Evolutionary conservation across 1,140 invertebrate genomes (phyloP), one percentile per base, ranked within the genome.

Genomic region (Caenorhabditis briggsae): DNA sequence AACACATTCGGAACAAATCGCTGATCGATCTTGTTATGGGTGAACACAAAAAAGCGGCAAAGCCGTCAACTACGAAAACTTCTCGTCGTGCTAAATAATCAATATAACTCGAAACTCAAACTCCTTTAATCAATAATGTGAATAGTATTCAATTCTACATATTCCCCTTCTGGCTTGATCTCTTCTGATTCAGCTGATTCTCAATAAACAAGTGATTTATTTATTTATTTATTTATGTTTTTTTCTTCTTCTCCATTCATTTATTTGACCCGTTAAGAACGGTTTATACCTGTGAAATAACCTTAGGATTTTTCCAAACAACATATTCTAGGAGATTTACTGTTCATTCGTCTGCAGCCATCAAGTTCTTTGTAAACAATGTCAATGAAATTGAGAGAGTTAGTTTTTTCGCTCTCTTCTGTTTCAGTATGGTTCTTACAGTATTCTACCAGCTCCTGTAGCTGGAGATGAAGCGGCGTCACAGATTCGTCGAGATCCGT

Each of bases 401-500:
- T 23, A 78, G 70, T 70, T 20, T 18, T n/a, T 65, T 25, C 25
- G 8, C n/a, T 9, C 2, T 6, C 11, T 70, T 12, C 14, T 46
- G 11, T 9, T 46, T 12, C 8, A 43, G 33, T 33, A 33, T 7
- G 8, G 9, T 25, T 18, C 16, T 87, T 87, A 53, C 55, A 87
- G 86, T 33, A 43, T 88, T 14, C 48, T 88, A 11, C 88, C 88
- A 18, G 64, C 88, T 53, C 88, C 88, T 5, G 84, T 82, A 5
- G 85, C 82, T 5, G 84, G 64, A 23, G 55, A 59, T 16, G 84
- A 86, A 7, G 84, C 89, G 7, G 82, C 89, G 14, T 78, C 88
- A 16, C 59, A 65, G 14, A 70, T 87, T 46, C 55, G 88, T 8
- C 83, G 91, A 18, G 91, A 91, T 87, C 86, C 91, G 1, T 91